Evolutionary conservation across 2,888 invertebrate species (phyloP), one percentile per base, ranked within the genome.

Genomic region (Erpobdella octoculata): DNA sequence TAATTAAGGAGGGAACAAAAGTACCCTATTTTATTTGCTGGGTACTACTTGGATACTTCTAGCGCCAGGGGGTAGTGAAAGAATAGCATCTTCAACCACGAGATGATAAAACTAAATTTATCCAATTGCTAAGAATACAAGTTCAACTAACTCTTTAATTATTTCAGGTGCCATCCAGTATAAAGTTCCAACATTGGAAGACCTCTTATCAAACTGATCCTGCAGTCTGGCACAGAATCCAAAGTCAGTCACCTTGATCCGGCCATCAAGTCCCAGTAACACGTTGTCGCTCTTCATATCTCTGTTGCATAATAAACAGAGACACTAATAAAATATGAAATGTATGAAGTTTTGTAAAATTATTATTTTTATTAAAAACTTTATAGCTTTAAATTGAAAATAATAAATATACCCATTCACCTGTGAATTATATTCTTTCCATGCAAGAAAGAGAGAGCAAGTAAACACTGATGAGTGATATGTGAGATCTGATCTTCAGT

Each of bases 401-500:
- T n/a, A n/a, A n/a, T n/a, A n/a, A n/a, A n/a, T n/a, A n/a, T n/a
- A n/a, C n/a, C n/a, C n/a, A n/a, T n/a, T n/a, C n/a, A 58, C 77
- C 83, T 77, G 75, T 83, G 83, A 70, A 83, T 83, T 59, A 73
- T 73, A 4, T 72, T 68, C 0, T 53, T 31, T 15, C 53, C 90
- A 86, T 99, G 98, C 75, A 99, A 87, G 86, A 98, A 99, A 84
- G 97, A 95, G 77, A 98, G 86, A 62, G 98, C 98, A 85, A 97
- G 96, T 76, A 98, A 87, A 77, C 72, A 70, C 48, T 64, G 28
- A 79, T 96, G 88, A 82, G 94, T 95, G 37, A 98, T 97, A 38
- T 96, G 96, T 12, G 98, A 96, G 78, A 99, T 98, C 86, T 98
- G 97, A 0, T 96, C 96, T 85, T 99, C 97, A 84, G 97, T 96